These are phyloP conservation scores for Platalea minor DNA, from an alignment of 2,797 vertebrate genomes.

Conservation along the genomic window DNA sequence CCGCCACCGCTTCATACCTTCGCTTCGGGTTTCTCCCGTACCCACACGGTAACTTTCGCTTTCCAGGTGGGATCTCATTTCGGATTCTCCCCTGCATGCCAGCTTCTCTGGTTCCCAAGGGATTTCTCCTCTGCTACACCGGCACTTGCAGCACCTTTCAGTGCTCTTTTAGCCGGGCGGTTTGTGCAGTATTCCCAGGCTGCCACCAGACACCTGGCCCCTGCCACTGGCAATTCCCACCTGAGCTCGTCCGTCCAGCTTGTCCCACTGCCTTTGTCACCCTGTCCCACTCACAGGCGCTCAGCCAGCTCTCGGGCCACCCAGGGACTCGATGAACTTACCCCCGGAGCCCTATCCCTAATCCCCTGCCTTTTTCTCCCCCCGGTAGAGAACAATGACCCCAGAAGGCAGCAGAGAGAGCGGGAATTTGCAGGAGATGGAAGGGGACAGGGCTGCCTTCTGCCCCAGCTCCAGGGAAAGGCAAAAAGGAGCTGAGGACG, in stretches of 20 bases:
- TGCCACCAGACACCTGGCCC: not conserved
- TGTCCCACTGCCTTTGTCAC: not conserved
- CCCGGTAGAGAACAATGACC: rapidly evolving
- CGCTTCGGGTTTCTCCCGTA: not conserved
- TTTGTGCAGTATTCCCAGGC: not conserved
- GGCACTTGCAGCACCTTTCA: rapidly evolving
- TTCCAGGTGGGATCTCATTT: not conserved
- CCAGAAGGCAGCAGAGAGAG: not conserved
- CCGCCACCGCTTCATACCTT: not conserved
- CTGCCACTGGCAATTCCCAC: rapidly evolving
- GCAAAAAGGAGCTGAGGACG: not conserved
- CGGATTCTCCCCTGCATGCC: not conserved
- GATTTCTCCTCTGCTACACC: rapidly evolving
- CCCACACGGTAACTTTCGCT: rapidly evolving
- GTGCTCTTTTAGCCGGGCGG: rapidly evolving
- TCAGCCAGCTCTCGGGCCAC: not conserved
- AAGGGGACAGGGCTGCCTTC: not conserved
- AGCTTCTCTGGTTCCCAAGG: not conserved
- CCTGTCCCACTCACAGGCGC: rapidly evolving
- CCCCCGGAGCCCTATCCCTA: not conserved
- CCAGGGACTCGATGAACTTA: rapidly evolving
- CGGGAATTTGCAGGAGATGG: not conserved
- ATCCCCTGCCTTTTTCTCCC: not conserved
- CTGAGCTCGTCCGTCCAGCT: not conserved
- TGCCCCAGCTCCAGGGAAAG: not conserved